Evolutionary conservation across 2,888 invertebrate genomes (phyloP).

Genomic region (Microctonus brassicae): DNA sequence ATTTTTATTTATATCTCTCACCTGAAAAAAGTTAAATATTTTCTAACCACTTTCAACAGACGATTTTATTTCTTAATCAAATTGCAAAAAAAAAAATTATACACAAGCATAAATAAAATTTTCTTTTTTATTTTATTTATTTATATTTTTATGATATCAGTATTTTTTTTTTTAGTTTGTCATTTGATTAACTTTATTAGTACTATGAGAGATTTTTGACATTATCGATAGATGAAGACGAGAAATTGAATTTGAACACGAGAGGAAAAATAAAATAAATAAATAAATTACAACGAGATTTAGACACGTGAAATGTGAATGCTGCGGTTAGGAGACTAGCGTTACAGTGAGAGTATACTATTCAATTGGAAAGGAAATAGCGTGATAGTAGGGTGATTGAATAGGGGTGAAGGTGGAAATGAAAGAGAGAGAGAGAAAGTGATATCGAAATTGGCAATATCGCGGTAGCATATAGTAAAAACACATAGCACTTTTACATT

Average conservation of each 20-base stretch:
- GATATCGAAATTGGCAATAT: slow-evolving; percentile 66
- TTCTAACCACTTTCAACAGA: too few relatives aligned
- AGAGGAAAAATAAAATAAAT: slow-evolving; percentile 9
- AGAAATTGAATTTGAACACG: neutral
- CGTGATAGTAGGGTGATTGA: neutral
- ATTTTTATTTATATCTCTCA: too few relatives aligned
- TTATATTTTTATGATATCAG: too few relatives aligned
- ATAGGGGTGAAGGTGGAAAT: slow-evolving; percentile 51
- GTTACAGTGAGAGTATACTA: slow-evolving; percentile 10
- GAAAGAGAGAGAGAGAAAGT: too few relatives aligned
- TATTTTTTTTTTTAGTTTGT: too few relatives aligned
- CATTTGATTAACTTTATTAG: too few relatives aligned
- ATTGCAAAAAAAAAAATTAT: too few relatives aligned
- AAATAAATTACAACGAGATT: neutral
- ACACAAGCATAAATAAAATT: too few relatives aligned
- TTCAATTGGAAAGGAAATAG: slow-evolving; percentile 19
- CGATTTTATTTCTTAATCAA: too few relatives aligned
- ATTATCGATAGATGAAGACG: slow-evolving; percentile 16
- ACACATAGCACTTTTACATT: too few relatives aligned
- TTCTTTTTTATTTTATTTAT: too few relatives aligned
- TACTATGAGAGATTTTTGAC: slow-evolving; percentile 21
- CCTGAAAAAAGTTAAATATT: too few relatives aligned
- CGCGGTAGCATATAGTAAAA: slow-evolving; percentile 42
- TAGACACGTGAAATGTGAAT: slow-evolving; percentile 10
- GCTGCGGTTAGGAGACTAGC: slow-evolving; percentile 2